Base-by-base conservation (phyloP, 2,113 vertebrate species). In the Cranoglanis bouderius region DNA sequence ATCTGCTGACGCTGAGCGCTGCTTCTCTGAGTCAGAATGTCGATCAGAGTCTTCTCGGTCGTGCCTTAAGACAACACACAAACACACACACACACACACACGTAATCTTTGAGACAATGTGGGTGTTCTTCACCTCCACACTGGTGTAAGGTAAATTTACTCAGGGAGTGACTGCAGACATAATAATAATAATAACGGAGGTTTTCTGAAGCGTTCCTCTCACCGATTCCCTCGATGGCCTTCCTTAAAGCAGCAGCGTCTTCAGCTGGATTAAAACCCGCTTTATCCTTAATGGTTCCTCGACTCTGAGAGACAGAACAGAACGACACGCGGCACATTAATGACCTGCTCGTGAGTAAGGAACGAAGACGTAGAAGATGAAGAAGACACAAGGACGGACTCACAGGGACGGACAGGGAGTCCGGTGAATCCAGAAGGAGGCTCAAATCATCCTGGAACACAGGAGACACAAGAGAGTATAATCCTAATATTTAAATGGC, bases 141-240 rank as follows among this genome's bases (percentile, higher is more conserved):
- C 24, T 12, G 46, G 4, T 74, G 43, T 10, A 84, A 43, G 24
- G 43, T 32, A 86, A 84, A 26, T 88, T 84, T 85, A 86, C 83
- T 89, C 38, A 86, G 24, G 46, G 49, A 19, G 72, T 29, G 26
- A 65, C 14, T 6, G 21, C 35, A 74, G 75, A 74, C 55, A 51
- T 51, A 32, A n/a, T 13, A 32, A 43, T 2, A 43, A 82, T n/a
- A 5, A 35, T 46, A 14, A 1, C 35, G 21, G 9, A n/a, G 38
- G 43, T 38, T 24, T 72, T 81, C 29, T 38, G 18, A 5, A 55
- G 6, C 9, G 53, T 6, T 81, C 75, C 13, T 10, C 96, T 94
- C 92, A 98, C 97, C 97, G 6, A 97, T 26, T 83, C 97, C 97
- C 85, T 93, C 94, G 0, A 98, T 96, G 46, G 97, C 97, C 72